phyloP scores from a whole-genome alignment of 2,888 invertebrate genomes.

The Eremobia ochroleuca region DNA sequence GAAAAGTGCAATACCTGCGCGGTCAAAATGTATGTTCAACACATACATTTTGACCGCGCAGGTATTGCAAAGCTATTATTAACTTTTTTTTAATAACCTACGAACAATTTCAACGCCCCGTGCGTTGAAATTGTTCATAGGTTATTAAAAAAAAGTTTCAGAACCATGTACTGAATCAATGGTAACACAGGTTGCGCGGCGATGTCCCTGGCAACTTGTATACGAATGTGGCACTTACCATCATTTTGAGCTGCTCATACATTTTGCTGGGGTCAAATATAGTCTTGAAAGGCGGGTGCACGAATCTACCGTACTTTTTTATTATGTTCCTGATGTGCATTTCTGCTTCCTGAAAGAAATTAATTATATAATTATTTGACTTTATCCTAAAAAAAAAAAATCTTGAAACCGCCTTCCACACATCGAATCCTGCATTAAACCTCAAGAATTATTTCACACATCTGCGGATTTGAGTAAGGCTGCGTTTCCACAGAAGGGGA shows the following conservation, averaged over 20 bases:
- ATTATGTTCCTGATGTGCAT: conserved; percentile 94
- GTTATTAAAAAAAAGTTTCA: too few species aligned
- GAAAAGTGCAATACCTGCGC: too few species aligned
- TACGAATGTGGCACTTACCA: conserved; percentile 89
- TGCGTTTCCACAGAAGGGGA: too few species aligned
- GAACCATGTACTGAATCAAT: neutral
- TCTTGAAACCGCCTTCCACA: too few species aligned
- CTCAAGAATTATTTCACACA: neutral
- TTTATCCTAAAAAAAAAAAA: too few species aligned
- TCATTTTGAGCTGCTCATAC: conserved; percentile 91
- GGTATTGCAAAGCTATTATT: too few species aligned
- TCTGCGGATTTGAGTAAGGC: neutral
- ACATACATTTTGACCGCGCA: too few species aligned
- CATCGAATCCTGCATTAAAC: neutral
- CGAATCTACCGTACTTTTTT: conserved; percentile 93
- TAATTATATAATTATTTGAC: neutral
- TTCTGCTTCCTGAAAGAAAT: conserved; percentile 92
- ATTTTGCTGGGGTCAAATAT: conserved; percentile 92
- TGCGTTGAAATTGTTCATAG: too few species aligned
- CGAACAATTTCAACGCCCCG: neutral
- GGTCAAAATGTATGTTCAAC: too few species aligned
- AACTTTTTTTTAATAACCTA: too few species aligned
- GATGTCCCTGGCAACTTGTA: neutral
- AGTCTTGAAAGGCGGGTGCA: conserved; percentile 93
- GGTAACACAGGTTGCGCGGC: neutral